Percentiles rank a stretch among this genome's conserved stretches.
These are phyloP conservation scores for Epinephelus fuscoguttatus DNA, from an alignment of 2,113 vertebrate species.

Conservation along the genomic window DNA sequence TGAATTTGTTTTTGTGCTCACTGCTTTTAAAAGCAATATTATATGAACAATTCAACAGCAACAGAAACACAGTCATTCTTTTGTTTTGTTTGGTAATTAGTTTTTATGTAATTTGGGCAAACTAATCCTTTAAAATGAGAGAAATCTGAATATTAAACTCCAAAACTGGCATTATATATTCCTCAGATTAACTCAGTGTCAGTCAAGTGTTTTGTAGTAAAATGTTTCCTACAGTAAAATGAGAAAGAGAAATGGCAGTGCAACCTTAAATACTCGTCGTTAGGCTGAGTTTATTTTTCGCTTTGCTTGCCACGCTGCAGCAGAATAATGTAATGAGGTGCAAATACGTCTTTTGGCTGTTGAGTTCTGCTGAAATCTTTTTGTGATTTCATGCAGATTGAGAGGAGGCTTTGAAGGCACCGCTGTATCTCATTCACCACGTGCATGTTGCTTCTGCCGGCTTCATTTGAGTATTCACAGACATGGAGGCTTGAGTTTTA, in stretches of 20 bases:
- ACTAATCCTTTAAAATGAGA: neutral
- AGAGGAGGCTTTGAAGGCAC: neutral
- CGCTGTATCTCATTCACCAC: neutral
- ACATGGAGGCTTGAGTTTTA: slow-evolving; percentile 11
- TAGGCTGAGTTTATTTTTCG: neutral
- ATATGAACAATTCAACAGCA: neutral
- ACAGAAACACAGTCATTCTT: neutral
- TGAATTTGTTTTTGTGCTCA: neutral
- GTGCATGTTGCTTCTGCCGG: neutral
- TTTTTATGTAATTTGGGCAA: neutral
- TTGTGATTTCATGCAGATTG: slow-evolving; percentile 28
- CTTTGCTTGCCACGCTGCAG: slow-evolving; percentile 11
- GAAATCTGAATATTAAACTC: neutral
- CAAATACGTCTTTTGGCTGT: slow-evolving; percentile 20
- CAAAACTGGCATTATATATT: neutral
- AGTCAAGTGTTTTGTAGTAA: neutral
- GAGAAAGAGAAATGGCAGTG: neutral
- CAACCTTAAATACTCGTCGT: neutral
- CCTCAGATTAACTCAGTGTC: neutral
- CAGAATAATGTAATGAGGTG: slow-evolving; percentile 12
- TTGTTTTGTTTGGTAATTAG: too few species aligned
- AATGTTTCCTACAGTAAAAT: neutral
- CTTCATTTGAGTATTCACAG: slow-evolving; percentile 1
- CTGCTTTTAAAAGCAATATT: neutral
- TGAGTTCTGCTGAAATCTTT: slow-evolving; percentile 19